phyloP scores from a whole-genome alignment of 2,113 vertebrate genomes.

The Podocnemis expansa region DNA sequence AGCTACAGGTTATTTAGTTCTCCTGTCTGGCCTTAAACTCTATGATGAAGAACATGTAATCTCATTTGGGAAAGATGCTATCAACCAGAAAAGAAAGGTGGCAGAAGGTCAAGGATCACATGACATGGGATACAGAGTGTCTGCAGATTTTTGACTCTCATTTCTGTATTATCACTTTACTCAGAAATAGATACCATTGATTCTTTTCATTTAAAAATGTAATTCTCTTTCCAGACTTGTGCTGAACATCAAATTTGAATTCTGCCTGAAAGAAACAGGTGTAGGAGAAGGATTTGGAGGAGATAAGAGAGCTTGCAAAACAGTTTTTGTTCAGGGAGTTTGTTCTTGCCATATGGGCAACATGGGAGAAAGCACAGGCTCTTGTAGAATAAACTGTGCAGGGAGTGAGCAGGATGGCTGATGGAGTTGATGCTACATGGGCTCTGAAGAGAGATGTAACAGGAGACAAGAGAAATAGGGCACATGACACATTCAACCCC shows the following conservation, averaged over 20 bases:
- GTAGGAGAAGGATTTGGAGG: neutral
- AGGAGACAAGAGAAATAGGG: neutral
- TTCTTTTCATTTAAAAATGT: neutral
- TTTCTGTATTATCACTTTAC: neutral
- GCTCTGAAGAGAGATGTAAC: neutral
- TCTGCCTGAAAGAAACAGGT: neutral
- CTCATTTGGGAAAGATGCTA: neutral
- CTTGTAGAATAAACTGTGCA: neutral
- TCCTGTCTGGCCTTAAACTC: neutral
- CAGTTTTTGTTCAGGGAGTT: neutral
- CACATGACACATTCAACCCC: neutral
- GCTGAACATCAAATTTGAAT: neutral
- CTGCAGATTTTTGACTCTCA: neutral
- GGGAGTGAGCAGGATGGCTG: neutral
- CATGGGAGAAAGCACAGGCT: neutral
- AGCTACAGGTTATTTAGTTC: neutral
- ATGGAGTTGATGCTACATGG: neutral
- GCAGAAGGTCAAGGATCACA: neutral
- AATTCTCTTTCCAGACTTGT: neutral
- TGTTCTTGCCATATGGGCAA: neutral
- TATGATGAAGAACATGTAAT: neutral
- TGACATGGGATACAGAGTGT: neutral
- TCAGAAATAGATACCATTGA: neutral
- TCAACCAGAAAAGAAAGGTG: fast-evolving
- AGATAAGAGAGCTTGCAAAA: neutral